phyloP scores from a whole-genome alignment of 2,797 vertebrate genomes.

The Acrossocheilus wenchowensis region DNA sequence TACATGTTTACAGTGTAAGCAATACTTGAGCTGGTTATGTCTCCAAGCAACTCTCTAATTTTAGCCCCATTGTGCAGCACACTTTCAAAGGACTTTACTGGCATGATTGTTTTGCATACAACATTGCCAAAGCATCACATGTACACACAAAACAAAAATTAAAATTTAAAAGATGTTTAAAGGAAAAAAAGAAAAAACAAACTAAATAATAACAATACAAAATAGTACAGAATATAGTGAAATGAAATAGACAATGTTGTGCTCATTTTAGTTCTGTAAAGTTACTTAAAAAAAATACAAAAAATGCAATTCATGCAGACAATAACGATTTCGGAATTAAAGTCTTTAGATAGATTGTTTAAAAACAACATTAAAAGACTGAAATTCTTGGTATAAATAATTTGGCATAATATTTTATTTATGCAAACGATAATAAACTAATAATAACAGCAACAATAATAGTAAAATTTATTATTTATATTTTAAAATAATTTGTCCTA shows the following conservation, averaged over 20 bases:
- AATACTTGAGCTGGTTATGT: background rate
- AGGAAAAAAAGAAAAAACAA: too few species aligned
- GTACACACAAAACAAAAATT: background rate
- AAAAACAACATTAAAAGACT: background rate
- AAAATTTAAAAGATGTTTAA: background rate
- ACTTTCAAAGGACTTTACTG: background rate
- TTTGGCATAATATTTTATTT: background rate
- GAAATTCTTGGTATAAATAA: background rate
- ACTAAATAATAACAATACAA: background rate
- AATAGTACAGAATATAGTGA: background rate
- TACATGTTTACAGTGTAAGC: background rate
- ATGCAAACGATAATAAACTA: background rate
- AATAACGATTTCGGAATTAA: background rate
- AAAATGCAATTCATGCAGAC: too few species aligned
- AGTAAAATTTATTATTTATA: background rate
- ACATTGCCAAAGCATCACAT: background rate
- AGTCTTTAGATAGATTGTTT: background rate
- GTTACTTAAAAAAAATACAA: background rate
- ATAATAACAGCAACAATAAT: background rate
- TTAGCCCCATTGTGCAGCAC: background rate
- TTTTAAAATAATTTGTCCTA: background rate
- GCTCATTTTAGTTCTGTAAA: background rate
- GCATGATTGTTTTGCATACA: background rate
- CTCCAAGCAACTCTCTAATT: background rate
- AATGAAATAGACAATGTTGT: background rate